Evolutionary conservation across 2,888 invertebrate species (phyloP).

Genomic region (Hypolimnas misippus): DNA sequence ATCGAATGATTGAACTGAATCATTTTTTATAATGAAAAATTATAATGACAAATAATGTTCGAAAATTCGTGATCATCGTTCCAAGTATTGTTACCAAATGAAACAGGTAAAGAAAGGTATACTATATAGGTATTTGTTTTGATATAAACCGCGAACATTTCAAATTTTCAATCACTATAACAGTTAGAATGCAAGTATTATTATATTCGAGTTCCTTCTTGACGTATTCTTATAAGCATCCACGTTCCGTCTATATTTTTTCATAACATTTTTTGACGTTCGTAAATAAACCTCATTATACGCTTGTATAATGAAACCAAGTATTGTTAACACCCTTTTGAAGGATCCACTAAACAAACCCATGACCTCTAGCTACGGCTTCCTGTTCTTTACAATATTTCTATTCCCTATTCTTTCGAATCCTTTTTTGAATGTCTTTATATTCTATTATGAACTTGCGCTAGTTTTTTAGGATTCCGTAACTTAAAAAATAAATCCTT

Average conservation of each 20-base stretch:
- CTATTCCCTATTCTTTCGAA: constrained; percentile 40
- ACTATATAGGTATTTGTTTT: too few relatives aligned
- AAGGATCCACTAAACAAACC: constrained; percentile 31
- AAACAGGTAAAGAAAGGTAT: too few relatives aligned
- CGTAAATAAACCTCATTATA: constrained; percentile 28
- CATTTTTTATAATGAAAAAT: too few relatives aligned
- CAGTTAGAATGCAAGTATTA: background rate
- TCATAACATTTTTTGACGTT: constrained; percentile 18
- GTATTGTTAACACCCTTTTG: constrained; percentile 38
- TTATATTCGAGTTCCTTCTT: background rate
- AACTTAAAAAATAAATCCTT: too few relatives aligned
- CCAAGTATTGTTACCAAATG: too few relatives aligned
- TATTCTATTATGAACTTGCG: constrained; percentile 11
- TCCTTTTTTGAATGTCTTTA: constrained; percentile 36
- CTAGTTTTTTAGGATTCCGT: constrained; percentile 9
- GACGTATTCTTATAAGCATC: background rate
- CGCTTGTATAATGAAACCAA: constrained; percentile 21
- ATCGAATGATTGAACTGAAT: too few relatives aligned
- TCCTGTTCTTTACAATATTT: constrained; percentile 45
- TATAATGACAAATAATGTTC: too few relatives aligned
- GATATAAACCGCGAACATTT: too few relatives aligned
- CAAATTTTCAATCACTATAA: background rate
- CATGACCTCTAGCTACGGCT: constrained; percentile 42
- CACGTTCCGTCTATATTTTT: constrained; percentile 9
- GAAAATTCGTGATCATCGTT: too few relatives aligned